Conservation (phyloP, 2,888 invertebrate species). For the Limnephilus auricula region DNA sequence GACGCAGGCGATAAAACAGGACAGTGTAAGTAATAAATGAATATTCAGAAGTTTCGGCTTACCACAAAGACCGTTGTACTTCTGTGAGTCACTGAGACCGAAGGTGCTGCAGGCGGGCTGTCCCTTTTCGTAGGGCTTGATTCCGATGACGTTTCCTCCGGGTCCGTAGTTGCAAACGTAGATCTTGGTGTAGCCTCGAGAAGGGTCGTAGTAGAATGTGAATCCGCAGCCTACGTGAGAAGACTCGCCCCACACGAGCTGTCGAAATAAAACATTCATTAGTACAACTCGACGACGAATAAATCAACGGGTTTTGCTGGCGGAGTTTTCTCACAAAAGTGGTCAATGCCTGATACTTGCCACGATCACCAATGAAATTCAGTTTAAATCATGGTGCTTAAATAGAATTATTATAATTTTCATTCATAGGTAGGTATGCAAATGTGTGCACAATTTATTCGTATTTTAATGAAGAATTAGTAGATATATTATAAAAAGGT, state of each 20-base stretch:
- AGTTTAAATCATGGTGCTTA: neutral
- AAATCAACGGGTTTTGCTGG: neutral
- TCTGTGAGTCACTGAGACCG: slow-evolving; percentile 84
- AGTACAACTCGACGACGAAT: neutral
- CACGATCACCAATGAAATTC: neutral
- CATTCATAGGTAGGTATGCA: neutral
- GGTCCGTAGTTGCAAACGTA: slow-evolving; percentile 93
- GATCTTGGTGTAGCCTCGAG: slow-evolving; percentile 86
- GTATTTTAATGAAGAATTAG: neutral
- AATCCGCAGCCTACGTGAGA: slow-evolving; percentile 92
- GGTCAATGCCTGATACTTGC: neutral
- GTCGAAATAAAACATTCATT: slow-evolving; percentile 68
- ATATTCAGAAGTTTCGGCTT: slow-evolving; percentile 69
- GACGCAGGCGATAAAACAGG: neutral
- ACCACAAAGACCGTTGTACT: slow-evolving; percentile 88
- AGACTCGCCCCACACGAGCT: slow-evolving; percentile 94
- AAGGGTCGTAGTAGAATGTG: slow-evolving; percentile 86
- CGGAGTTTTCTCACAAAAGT: neutral
- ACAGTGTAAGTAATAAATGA: neutral
- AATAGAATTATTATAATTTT: slow-evolving; percentile 23
- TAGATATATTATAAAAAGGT: neutral
- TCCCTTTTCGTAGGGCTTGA: slow-evolving; percentile 86
- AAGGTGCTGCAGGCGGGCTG: slow-evolving; percentile 84
- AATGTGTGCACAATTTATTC: neutral
- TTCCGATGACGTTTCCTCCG: slow-evolving; percentile 87